Evolutionary conservation across 1,140 invertebrate species (phyloP).

Genomic region (Pseudomyrmex concolor): DNA sequence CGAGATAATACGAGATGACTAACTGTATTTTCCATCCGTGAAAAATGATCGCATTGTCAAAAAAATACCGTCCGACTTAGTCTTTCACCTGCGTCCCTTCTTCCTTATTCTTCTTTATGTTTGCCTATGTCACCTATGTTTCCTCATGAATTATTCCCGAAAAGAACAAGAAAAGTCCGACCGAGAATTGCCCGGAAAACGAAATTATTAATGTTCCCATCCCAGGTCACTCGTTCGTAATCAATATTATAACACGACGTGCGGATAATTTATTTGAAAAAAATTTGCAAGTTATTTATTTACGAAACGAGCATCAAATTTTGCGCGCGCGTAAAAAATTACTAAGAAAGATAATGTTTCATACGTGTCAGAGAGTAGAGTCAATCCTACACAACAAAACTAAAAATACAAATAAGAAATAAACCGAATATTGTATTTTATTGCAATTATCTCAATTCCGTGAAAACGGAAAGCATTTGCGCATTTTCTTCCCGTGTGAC

Average conservation of each 20-base stretch:
- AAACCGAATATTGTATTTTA: neutral
- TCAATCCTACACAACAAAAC: neutral
- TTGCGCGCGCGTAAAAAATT: too few relatives aligned
- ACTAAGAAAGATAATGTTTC: too few relatives aligned
- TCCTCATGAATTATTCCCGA: conserved; percentile 51
- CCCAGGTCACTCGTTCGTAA: neutral
- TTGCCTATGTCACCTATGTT: conserved; percentile 52
- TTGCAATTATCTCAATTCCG: conserved; percentile 23
- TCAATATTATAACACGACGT: neutral
- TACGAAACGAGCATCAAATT: too few relatives aligned
- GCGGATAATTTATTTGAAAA: too few relatives aligned
- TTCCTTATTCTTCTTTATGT: conserved; percentile 63
- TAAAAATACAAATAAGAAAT: neutral
- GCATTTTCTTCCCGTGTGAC: neutral
- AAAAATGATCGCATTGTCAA: conserved; percentile 73
- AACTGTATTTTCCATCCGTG: conserved; percentile 43
- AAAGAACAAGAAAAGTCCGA: conserved; percentile 24
- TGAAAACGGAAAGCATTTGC: neutral
- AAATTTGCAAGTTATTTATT: too few relatives aligned
- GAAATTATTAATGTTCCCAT: conserved; percentile 39
- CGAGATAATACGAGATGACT: conserved; percentile 32
- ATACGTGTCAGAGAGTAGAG: too few relatives aligned
- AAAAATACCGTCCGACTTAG: conserved; percentile 57
- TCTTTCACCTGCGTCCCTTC: conserved; percentile 65
- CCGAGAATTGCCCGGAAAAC: conserved; percentile 7